These are phyloP conservation scores for Ophthalmolycus amberensis DNA, from an alignment of 2,113 vertebrate genomes.

Conservation along the genomic window DNA sequence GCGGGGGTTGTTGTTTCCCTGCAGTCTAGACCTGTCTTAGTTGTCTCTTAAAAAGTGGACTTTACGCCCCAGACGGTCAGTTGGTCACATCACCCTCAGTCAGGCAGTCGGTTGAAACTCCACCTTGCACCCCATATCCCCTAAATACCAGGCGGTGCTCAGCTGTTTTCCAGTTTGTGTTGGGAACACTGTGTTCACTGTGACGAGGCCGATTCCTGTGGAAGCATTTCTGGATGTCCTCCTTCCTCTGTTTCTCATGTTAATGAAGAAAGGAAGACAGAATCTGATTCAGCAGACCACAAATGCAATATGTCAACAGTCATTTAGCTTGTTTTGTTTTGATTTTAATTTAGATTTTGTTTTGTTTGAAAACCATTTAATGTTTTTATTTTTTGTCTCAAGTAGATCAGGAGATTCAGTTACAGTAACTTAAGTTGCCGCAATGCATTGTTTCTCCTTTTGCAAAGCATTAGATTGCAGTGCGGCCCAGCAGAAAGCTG, in stretches of 20 bases:
- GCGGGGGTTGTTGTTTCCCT: conserved; percentile 21
- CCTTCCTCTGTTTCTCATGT: not conserved
- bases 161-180: conserved; percentile 8
- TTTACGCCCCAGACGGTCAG: conserved; percentile 14
- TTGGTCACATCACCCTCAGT: conserved; percentile 6
- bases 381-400: not conserved
- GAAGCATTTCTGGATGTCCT: not conserved
- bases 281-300: not conserved
- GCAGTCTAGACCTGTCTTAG: conserved; percentile 28
- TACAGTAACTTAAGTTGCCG: conserved; percentile 1
- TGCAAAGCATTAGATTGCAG: conserved; percentile 22
- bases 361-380: not conserved
- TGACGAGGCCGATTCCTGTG: conserved; percentile 3
- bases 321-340: not conserved
- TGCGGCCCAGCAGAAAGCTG: conserved; percentile 65
- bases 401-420: not conserved
- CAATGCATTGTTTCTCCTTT: conserved; percentile 22
- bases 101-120: conserved; percentile 24
- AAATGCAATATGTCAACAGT: not conserved
- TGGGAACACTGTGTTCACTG: not conserved
- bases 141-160: not conserved
- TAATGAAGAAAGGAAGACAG: not conserved
- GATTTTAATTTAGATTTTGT: not conserved
- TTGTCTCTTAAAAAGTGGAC: conserved; percentile 38
- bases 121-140: not conserved